Evolutionary conservation across 2,113 vertebrate species (phyloP).

Genomic region (Clarias magur): DNA sequence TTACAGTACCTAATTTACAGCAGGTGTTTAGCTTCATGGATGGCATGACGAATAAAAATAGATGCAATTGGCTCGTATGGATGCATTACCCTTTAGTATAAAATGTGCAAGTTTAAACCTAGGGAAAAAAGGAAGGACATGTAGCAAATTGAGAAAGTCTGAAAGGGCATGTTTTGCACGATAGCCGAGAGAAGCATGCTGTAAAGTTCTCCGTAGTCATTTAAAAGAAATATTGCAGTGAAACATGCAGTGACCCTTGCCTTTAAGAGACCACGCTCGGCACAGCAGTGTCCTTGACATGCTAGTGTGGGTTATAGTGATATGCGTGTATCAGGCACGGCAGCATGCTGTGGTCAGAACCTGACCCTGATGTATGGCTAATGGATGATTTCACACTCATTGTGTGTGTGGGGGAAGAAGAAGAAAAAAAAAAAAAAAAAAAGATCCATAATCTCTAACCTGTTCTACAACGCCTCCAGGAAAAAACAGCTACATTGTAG

Average conservation of each 20-base stretch:
- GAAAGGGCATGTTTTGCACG: too few relatives aligned
- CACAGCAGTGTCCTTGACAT: too few relatives aligned
- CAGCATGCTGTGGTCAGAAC: neutral
- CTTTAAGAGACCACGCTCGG: neutral
- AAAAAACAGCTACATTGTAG: neutral
- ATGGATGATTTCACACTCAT: neutral
- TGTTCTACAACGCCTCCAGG: neutral
- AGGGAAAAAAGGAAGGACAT: too few relatives aligned
- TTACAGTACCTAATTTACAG: too few relatives aligned
- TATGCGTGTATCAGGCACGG: slow-evolving; percentile 1
- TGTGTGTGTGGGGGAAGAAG: neutral
- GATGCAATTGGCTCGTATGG: too few relatives aligned
- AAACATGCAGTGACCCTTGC: neutral
- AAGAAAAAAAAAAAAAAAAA: too few relatives aligned
- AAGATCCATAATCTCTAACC: neutral
- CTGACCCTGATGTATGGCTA: neutral
- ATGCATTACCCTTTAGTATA: too few relatives aligned
- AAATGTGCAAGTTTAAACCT: too few relatives aligned
- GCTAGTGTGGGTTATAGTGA: neutral
- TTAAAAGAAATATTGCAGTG: neutral
- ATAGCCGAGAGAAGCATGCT: too few relatives aligned
- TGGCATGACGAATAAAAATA: too few relatives aligned
- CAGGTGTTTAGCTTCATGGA: too few relatives aligned
- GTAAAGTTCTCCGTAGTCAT: neutral
- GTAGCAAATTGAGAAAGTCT: too few relatives aligned